These are phyloP conservation scores for Gephyroberyx darwinii DNA, from an alignment of 2,797 vertebrate genomes.

Conservation along the genomic window DNA sequence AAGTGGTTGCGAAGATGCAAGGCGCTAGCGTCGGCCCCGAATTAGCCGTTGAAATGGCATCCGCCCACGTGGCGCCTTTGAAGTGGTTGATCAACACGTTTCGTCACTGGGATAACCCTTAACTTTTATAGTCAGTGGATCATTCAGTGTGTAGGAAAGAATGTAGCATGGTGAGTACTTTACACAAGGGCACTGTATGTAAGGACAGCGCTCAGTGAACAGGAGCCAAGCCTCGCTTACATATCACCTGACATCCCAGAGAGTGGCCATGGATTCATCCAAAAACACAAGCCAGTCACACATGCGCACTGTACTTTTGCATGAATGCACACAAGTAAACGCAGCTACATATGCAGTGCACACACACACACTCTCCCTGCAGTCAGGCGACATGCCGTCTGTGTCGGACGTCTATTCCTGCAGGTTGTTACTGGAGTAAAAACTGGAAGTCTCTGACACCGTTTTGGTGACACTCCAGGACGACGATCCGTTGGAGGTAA, in stretches of 20 bases:
- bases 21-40: conserved; percentile 11
- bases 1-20: conserved; percentile 38
- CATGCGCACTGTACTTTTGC: conserved; percentile 24
- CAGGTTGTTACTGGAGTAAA: conserved; percentile 89
- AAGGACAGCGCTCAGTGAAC: conserved; percentile 17
- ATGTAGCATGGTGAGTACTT: background rate
- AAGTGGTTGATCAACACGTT: conserved; percentile 6
- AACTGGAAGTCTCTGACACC: conserved; percentile 89
- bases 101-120: conserved; percentile 12
- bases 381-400: conserved; percentile 1
- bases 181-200: background rate
- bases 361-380: conserved; percentile 20
- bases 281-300: conserved; percentile 28
- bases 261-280: conserved; percentile 20
- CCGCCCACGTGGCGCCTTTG: conserved; percentile 6
- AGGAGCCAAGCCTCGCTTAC: conserved; percentile 27
- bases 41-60: conserved; percentile 44
- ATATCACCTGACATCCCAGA: conserved; percentile 21
- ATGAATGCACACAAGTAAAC: conserved; percentile 27
- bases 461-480: conserved; percentile 92
- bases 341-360: conserved; percentile 27
- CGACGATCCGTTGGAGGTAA: conserved; percentile 90
- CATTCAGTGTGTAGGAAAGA: background rate
- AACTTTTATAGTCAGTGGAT: background rate
- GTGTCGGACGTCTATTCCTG: conserved; percentile 67